These are phyloP conservation scores for Bucco capensis DNA, from an alignment of 2,113 vertebrate species.

Conservation along the genomic window DNA sequence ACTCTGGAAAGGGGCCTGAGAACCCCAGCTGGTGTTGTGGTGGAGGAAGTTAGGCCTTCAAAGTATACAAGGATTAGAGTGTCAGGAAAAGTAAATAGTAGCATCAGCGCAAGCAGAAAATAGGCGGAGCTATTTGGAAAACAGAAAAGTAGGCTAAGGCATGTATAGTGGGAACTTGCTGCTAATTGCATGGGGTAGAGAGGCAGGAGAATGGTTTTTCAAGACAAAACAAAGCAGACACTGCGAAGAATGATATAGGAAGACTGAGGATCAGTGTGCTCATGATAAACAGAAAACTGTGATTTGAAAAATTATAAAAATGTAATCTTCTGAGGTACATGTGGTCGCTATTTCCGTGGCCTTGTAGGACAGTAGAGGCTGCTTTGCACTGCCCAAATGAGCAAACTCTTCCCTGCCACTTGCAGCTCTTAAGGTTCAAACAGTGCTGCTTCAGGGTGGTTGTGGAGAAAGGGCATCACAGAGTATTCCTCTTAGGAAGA, in stretches of 20 bases:
- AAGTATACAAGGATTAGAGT: slow-evolving; percentile 73
- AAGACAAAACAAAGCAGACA: slow-evolving; percentile 62
- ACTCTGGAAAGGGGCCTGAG: slow-evolving; percentile 69
- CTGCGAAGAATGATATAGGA: slow-evolving; percentile 52
- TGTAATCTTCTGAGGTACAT: slow-evolving; percentile 63
- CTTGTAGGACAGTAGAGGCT: slow-evolving; percentile 54
- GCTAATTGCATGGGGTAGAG: slow-evolving; percentile 53
- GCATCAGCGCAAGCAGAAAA: slow-evolving; percentile 77
- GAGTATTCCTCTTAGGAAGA: slow-evolving; percentile 53
- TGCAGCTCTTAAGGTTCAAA: slow-evolving; percentile 1
- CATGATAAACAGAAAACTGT: slow-evolving; percentile 50
- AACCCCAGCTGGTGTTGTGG: slow-evolving; percentile 68
- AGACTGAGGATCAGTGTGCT: slow-evolving; percentile 52
- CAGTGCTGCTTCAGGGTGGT: slow-evolving; percentile 16
- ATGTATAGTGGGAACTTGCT: slow-evolving; percentile 73
- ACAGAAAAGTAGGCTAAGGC: slow-evolving; percentile 75
- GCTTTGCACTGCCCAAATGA: slow-evolving; percentile 29
- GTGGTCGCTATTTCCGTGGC: slow-evolving; percentile 60
- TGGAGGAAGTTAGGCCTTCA: slow-evolving; percentile 74
- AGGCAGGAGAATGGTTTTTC: slow-evolving; percentile 60
- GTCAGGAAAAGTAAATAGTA: slow-evolving; percentile 76
- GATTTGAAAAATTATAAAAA: slow-evolving; percentile 62
- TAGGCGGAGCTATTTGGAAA: slow-evolving; percentile 74
- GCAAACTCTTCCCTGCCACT: slow-evolving; percentile 33
- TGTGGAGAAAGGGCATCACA: slow-evolving; percentile 54